Percentiles rank a stretch among this genome's conserved stretches.
These are phyloP conservation scores for Dasypogon diadema DNA, from an alignment of 2,888 invertebrate species.

Conservation along the genomic window DNA sequence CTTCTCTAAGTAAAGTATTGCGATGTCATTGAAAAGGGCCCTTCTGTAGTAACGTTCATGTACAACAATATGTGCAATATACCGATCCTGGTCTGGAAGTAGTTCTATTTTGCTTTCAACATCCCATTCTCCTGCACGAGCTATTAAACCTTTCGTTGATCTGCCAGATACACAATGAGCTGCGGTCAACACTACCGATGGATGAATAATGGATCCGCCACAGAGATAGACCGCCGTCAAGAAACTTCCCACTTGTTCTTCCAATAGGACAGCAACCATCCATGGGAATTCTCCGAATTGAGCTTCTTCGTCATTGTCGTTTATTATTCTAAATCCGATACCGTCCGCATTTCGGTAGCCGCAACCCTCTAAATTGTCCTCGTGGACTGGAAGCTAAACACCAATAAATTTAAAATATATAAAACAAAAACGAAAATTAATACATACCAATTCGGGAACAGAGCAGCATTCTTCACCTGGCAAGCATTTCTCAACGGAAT, in stretches of 20 bases:
- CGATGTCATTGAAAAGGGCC: slow-evolving; percentile 81
- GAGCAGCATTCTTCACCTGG: slow-evolving; percentile 63
- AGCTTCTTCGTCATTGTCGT: slow-evolving; percentile 74
- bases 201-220: slow-evolving; percentile 66
- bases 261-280: slow-evolving; percentile 71
- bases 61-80: slow-evolving; percentile 71
- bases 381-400: no score
- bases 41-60: slow-evolving; percentile 76
- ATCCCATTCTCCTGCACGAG: slow-evolving; percentile 87
- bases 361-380: slow-evolving; percentile 69
- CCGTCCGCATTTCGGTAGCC: slow-evolving; percentile 81
- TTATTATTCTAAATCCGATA: slow-evolving; percentile 78
- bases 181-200: slow-evolving; percentile 79
- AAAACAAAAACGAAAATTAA: no score
- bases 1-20: slow-evolving; percentile 74
- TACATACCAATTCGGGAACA: slow-evolving; percentile 60
- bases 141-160: slow-evolving; percentile 61
- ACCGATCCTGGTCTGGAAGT: slow-evolving; percentile 78
- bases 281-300: slow-evolving; percentile 70
- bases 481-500: slow-evolving; percentile 57
- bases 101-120: slow-evolving; percentile 79
- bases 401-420: neutral
- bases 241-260: slow-evolving; percentile 60
- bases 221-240: slow-evolving; percentile 69
- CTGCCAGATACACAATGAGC: slow-evolving; percentile 77